Evolutionary conservation across 2,888 invertebrate species (phyloP), one percentile per base, ranked within the genome.

Genomic region (Palloptera scutellata): DNA sequence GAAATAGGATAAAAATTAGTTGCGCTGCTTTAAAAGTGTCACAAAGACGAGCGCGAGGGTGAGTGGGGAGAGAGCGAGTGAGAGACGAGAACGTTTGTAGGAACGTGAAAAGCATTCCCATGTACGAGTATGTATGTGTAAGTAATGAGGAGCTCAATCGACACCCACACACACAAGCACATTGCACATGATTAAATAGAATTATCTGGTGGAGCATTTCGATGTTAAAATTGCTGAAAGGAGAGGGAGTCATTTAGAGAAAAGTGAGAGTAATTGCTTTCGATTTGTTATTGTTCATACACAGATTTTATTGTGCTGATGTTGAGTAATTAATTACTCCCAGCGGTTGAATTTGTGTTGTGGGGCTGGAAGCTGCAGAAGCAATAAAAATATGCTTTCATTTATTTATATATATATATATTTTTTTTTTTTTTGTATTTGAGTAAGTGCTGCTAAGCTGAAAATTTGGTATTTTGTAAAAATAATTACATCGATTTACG

Each of bases 311-410:
- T 74, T 75, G 30, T 30, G 72, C 69, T 65, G 76, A 76, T 77
- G 75, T 62, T 61, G 73, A 75, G 77, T 79, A 80, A 79, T 80
- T 80, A 79, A 79, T 80, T 69, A 79, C 74, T 72, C 79, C 79
- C 80, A 80, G 76, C 73, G 80, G 80, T 70, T 30, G 30, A 30
- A 74, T 15, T 30, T 51, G 59, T 30, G 30, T 30, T 10, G 30
- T n/a, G 45, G 43, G n/a, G 17, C 45, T 30, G 51, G n/a, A 40
- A 30, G 45, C 17, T 6, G 17, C 45, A 30, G 51, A 8, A 43
- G 53, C 62, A 19, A 54, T 52, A 20, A 62, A 54, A 53, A 52
- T 41, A 53, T 62, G 61, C 51, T 51, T 51, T 13, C 40, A 15
- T 52, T 13, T 63, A 41, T n/a, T 48, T 20, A n/a, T n/a, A 61